Evolutionary conservation across 1,140 invertebrate genomes (phyloP), one percentile per base, ranked within the genome.

Genomic region (Drosophila gunungcola): DNA sequence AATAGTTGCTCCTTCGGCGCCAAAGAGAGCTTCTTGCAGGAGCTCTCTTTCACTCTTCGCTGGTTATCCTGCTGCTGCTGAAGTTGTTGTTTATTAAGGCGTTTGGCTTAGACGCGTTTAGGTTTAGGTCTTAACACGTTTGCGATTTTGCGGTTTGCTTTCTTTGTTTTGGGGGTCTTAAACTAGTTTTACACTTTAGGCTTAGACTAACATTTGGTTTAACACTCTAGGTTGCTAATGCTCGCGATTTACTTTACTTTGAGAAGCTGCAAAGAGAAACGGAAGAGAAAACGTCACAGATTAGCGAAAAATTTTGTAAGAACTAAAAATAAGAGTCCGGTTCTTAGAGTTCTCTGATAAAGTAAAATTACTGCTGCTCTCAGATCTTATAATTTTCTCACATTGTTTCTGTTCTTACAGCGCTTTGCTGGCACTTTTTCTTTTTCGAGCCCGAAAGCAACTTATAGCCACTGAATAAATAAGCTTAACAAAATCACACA

Each of bases 181-280:
- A 79, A 83, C 84, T 88, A 80, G 76, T 78, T 79, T 77, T 80
- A 89, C 84, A 88, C 84, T 88, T 88, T 88, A 65, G 67, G 83
- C 83, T 89, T 89, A 89, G 49, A 80, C 69, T 89, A 89, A 78
- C 80, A 90, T 89, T 89, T 90, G 84, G 84, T 90, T 89, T 79
- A 62, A 85, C 82, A 86, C 82, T 85, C 80, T 70, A 38, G 56
- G 45, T 62, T 55, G 68, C 48, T 53, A 41, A 60, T 64, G 60
- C 25, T 83, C 63, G 63, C 60, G 43, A 67, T 67, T 48, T 78
- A 32, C 29, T 55, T n/a, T 62, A 52, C 9, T 64, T 56, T 67
- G 76, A 77, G 69, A 80, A 83, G 80, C 84, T 89, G 85, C 69
- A 84, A 89, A 86, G 80, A 83, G 51, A 73, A 57, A 65, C 41